These are phyloP conservation scores for Ylistrum balloti DNA, from an alignment of 1,140 invertebrate genomes.

Conservation along the genomic window DNA sequence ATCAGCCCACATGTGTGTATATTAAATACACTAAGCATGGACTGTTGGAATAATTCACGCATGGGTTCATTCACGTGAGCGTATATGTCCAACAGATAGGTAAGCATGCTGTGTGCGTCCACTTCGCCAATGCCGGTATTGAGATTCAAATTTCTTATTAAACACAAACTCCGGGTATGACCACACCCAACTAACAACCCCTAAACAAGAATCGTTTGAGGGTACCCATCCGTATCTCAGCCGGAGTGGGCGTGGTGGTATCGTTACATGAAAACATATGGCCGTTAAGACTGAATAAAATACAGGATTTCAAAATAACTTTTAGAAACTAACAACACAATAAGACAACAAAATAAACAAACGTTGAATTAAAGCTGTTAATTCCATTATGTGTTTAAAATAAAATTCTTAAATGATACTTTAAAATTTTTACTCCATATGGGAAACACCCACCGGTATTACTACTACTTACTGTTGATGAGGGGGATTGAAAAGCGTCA, in stretches of 20 bases:
- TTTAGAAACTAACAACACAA: not conserved
- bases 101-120: slow-evolving; percentile 5
- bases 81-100: not conserved
- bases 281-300: not conserved
- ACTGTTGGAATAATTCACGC: not conserved
- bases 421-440: slow-evolving; percentile 22
- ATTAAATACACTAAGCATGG: too few species aligned
- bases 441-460: slow-evolving; percentile 16
- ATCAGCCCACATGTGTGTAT: not conserved
- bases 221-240: not conserved
- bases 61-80: not conserved
- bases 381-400: not conserved
- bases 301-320: not conserved
- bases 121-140: not conserved
- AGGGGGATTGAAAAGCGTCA: slow-evolving; percentile 72
- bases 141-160: not conserved
- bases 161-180: not conserved
- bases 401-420: not conserved
- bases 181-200: slow-evolving; percentile 20
- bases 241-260: slow-evolving; percentile 12
- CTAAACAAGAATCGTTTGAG: not conserved
- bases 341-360: slow-evolving; percentile 7
- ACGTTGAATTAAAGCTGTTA: slow-evolving; percentile 41
- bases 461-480: slow-evolving; percentile 62
- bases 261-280: slow-evolving; percentile 21